A percentile compares a stretch with the other conserved stretches of the same genome.
These are phyloP conservation scores for Gymnobelideus leadbeateri DNA, from an alignment of 2,113 vertebrate species.

Conservation along the genomic window DNA sequence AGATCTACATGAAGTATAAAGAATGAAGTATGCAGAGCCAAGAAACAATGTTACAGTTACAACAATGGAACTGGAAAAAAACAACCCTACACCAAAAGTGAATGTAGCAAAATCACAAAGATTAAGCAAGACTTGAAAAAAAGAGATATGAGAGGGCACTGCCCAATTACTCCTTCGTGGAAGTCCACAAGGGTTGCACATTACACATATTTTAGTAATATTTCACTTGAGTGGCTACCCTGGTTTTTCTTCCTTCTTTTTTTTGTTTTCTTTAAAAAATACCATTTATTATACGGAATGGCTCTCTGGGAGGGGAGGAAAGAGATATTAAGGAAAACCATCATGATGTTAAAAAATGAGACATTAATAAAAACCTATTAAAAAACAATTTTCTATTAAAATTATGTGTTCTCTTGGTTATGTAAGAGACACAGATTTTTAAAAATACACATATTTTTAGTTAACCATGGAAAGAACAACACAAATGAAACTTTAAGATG, in stretches of 20 bases:
- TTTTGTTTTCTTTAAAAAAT: neutral
- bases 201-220: neutral
- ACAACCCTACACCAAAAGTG: neutral
- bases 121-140: neutral
- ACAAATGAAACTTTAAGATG: constrained; percentile 64
- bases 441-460: constrained; percentile 38
- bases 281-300: neutral
- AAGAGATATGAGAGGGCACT: neutral
- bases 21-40: neutral
- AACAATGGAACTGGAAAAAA: neutral
- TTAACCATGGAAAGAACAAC: constrained; percentile 52
- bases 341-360: neutral
- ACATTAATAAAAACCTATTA: neutral
- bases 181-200: neutral
- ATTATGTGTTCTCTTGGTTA: constrained; percentile 17
- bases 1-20: constrained; percentile 8
- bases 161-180: neutral
- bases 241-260: neutral
- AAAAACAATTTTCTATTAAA: neutral
- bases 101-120: neutral
- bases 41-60: neutral
- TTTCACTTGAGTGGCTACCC: neutral
- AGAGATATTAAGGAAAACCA: neutral
- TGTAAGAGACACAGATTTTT: constrained; percentile 20
- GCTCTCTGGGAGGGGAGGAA: neutral